Base-by-base conservation (phyloP, 2,797 vertebrate genomes). In the Lemur catta region DNA sequence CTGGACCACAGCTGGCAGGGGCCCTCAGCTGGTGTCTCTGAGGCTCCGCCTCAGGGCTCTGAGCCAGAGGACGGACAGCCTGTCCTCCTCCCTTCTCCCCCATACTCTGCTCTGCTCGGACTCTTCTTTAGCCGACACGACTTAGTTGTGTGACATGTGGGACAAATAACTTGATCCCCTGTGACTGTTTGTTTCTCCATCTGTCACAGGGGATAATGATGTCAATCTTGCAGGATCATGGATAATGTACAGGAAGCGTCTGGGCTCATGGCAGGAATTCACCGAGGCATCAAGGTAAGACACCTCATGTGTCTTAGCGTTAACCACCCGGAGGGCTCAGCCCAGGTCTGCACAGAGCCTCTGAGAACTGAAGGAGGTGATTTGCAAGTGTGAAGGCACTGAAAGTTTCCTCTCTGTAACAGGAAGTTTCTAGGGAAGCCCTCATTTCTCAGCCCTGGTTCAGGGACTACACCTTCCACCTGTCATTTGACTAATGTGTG, bases 381-480 rank as follows among this genome's bases (percentile, higher is more conserved):
- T 46, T 63, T 28, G 26, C 7, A n/a, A 48, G 1, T 30, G 4
- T 6, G 50, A 85, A 86, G 43, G 12, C 5, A 15, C 74, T 3
- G 11, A 15, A 46, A 89, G 55, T 33, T 71, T 41, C 46, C 52
- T 50, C 55, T 72, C 9, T 11, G 6, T 48, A 9, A 20, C 22
- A 28, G 6, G 46, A 81, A 65, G 30, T 7, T 76, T 80, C 91
- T 84, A 13, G 43, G 78, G 84, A 55, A 80, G 28, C 33, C 50
- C 65, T 72, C 17, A 0, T 4, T 12, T 14, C 41, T 80, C 35
- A 76, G 12, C 48, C 67, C 30, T 1, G 15, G n/a, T 41, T 38
- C 71, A 26, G 0, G 4, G 35, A 67, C 1, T 2, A 14, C 22
- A 4, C 0, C 4, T 28, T n/a, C 22, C 13, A 2, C 65, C 55